Conservation (phyloP, 2,888 invertebrate genomes). For the Agrotis segetum region DNA sequence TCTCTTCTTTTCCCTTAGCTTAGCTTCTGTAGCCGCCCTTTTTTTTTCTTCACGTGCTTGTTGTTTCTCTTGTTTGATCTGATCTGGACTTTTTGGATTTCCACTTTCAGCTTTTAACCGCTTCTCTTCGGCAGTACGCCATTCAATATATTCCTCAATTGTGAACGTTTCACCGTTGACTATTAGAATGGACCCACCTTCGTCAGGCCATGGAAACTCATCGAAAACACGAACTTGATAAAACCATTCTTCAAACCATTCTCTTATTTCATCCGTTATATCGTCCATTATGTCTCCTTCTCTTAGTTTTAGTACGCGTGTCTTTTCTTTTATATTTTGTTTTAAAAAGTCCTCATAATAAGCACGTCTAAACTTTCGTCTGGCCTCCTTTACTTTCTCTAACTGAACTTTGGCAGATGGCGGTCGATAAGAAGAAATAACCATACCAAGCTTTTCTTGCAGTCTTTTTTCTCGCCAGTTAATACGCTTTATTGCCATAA, state of each 20-base stretch:
- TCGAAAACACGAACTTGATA: slow-evolving; percentile 91
- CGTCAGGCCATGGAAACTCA: slow-evolving; percentile 93
- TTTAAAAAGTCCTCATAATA: slow-evolving; percentile 85
- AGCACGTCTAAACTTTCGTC: slow-evolving; percentile 85
- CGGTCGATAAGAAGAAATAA: slow-evolving; percentile 87
- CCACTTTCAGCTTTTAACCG: slow-evolving; percentile 80
- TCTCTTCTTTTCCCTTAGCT: slow-evolving; percentile 79
- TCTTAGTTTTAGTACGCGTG: slow-evolving; percentile 86
- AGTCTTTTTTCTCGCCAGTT: slow-evolving; percentile 81
- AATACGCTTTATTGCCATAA: slow-evolving; percentile 81
- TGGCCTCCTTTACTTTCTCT: slow-evolving; percentile 84
- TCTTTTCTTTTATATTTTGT: slow-evolving; percentile 87
- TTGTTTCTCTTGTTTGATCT: slow-evolving; percentile 85
- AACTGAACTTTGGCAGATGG: slow-evolving; percentile 85
- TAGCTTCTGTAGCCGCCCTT: slow-evolving; percentile 78
- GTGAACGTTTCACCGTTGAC: slow-evolving; percentile 91
- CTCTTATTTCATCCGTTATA: slow-evolving; percentile 94
- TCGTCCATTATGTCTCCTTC: slow-evolving; percentile 93
- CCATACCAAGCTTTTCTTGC: slow-evolving; percentile 90
- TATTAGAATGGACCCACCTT: slow-evolving; percentile 93
- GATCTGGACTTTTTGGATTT: slow-evolving; percentile 82
- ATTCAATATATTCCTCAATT: slow-evolving; percentile 90
- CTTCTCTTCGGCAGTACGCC: slow-evolving; percentile 78
- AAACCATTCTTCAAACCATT: slow-evolving; percentile 94
- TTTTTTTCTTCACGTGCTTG: slow-evolving; percentile 84